These are phyloP conservation scores for Xanthorhoe spadicearia DNA, from an alignment of 2,888 invertebrate species.

Conservation along the genomic window DNA sequence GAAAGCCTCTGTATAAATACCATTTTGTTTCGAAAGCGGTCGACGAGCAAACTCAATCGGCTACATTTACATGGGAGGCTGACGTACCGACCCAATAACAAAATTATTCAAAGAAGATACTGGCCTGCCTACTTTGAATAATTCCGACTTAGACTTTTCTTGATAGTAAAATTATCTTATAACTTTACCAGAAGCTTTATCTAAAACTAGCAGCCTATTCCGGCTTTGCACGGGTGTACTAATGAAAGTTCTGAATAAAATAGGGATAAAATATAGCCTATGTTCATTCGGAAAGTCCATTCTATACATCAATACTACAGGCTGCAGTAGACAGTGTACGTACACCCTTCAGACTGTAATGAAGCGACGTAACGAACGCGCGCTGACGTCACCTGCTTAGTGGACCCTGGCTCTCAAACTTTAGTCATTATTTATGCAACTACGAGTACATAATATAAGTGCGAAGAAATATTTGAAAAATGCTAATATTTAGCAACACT, in stretches of 20 bases:
- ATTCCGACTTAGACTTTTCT: conserved; percentile 53
- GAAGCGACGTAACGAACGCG: conserved; percentile 73
- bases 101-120: conserved; percentile 77
- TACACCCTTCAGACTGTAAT: conserved; percentile 67
- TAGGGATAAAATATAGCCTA: too few relatives aligned
- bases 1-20: conserved; percentile 39
- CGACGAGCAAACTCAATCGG: conserved; percentile 64
- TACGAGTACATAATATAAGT: too few relatives aligned
- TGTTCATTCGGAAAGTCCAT: too few relatives aligned
- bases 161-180: conserved; percentile 9
- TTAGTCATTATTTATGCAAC: neutral
- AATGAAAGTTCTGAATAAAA: too few relatives aligned
- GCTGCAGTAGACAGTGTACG: conserved; percentile 25
- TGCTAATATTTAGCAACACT: too few relatives aligned
- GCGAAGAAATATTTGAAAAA: too few relatives aligned
- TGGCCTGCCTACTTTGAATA: conserved; percentile 23
- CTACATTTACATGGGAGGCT: conserved; percentile 75
- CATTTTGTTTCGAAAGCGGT: conserved; percentile 41
- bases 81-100: conserved; percentile 75
- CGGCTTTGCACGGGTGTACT: too few relatives aligned
- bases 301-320: too few relatives aligned
- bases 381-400: conserved; percentile 76
- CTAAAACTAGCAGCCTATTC: too few relatives aligned
- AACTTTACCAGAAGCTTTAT: too few relatives aligned
- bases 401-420: conserved; percentile 57